Conservation (phyloP, 1,140 invertebrate genomes). For the Agrilus planipennis region DNA sequence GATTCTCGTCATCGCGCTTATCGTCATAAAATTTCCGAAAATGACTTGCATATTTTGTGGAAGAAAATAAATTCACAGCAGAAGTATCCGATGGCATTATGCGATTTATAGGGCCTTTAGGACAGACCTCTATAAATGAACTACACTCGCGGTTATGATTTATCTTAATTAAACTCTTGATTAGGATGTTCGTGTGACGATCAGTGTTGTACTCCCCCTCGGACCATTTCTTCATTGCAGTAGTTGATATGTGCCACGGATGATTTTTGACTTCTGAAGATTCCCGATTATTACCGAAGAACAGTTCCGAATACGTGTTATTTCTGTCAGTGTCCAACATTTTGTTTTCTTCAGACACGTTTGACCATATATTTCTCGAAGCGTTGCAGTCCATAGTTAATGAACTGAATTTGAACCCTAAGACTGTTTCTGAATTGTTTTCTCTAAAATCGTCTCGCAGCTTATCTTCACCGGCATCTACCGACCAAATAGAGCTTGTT, state of each 20-base stretch:
- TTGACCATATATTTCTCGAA: conserved; percentile 11
- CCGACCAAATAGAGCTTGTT: conserved; percentile 35
- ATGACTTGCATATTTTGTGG: conserved; percentile 7
- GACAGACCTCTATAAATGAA: conserved; percentile 44
- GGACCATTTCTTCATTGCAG: conserved; percentile 13
- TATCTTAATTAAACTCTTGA: conserved; percentile 29
- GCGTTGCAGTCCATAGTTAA: conserved; percentile 14
- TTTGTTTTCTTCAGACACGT: conserved; percentile 14
- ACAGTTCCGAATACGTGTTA: conserved; percentile 4
- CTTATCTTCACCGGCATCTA: conserved; percentile 19
- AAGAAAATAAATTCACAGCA: conserved; percentile 7
- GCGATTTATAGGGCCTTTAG: conserved; percentile 28
- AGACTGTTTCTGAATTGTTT: conserved; percentile 6
- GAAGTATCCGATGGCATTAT: conserved; percentile 1
- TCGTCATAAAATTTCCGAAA: conserved; percentile 11
- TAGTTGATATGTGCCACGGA: neutral
- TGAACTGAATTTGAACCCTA: conserved; percentile 16
- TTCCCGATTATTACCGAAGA: neutral
- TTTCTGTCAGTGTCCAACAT: conserved; percentile 11
- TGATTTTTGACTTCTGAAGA: conserved; percentile 2
- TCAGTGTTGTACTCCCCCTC: conserved; percentile 16
- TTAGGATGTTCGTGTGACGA: conserved; percentile 10
- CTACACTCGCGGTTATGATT: conserved; percentile 45
- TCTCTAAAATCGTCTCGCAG: conserved; percentile 4
- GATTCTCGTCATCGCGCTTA: conserved; percentile 44